Evolutionary conservation across 2,888 invertebrate genomes (phyloP).

Genomic region (Carterocephalus palaemon): DNA sequence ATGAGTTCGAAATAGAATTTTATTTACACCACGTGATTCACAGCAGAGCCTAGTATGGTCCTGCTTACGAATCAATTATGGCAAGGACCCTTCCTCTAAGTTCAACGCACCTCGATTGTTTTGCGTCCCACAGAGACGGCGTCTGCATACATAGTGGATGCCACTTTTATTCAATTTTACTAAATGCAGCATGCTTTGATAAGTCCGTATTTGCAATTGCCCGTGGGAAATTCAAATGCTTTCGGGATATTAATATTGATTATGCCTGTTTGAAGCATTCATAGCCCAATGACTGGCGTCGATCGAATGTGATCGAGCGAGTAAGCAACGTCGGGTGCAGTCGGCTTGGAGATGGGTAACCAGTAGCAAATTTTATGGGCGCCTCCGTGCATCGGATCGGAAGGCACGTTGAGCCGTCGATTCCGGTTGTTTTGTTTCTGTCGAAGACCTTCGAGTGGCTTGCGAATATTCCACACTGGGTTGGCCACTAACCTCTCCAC

Average conservation of each 20-base stretch:
- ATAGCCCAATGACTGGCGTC: no score
- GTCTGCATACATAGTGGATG: constrained; percentile 64
- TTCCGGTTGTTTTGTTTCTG: no score
- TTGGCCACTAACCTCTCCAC: no score
- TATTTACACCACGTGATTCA: constrained; percentile 48
- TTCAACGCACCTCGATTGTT: constrained; percentile 68
- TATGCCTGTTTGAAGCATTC: constrained; percentile 6
- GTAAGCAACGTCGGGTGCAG: no score
- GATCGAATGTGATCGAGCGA: no score
- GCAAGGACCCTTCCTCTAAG: constrained; percentile 64
- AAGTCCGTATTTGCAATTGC: constrained; percentile 13
- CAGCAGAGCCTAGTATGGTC: constrained; percentile 45
- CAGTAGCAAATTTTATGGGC: no score
- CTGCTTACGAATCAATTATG: constrained; percentile 49
- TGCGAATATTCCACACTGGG: no score
- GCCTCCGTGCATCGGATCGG: no score
- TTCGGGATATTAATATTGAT: constrained; percentile 9
- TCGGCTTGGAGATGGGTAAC: no score
- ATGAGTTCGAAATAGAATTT: constrained; percentile 44
- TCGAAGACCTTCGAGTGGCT: no score
- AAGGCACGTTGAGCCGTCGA: no score
- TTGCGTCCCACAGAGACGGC: constrained; percentile 56
- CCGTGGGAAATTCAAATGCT: constrained; percentile 18
- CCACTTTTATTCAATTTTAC: constrained; percentile 28
- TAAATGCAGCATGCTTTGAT: constrained; percentile 19